Evolutionary conservation across 1,140 invertebrate genomes (phyloP).

Genomic region (Thrips palmi): DNA sequence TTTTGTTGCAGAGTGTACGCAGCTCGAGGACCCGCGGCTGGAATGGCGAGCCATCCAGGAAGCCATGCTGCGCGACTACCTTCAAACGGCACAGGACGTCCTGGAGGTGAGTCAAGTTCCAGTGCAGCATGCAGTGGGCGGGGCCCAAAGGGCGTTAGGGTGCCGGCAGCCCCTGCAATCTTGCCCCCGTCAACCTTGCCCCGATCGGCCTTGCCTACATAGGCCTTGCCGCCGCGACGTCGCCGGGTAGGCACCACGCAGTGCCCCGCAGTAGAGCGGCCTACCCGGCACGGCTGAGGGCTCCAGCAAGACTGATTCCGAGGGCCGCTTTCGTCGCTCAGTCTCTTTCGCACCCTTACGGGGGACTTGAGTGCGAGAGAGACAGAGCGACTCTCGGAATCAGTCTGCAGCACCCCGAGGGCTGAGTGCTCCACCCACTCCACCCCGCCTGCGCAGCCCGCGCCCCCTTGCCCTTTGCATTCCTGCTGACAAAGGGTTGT

Average conservation of each 20-base stretch:
- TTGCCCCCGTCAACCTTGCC: slow-evolving; percentile 3
- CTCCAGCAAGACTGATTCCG: slow-evolving; percentile 16
- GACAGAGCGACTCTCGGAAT: no score
- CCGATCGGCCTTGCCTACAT: background rate
- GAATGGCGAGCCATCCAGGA: slow-evolving; percentile 94
- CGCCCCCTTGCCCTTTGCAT: no score
- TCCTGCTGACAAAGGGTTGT: no score
- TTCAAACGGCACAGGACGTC: slow-evolving; percentile 85
- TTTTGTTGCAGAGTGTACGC: slow-evolving; percentile 63
- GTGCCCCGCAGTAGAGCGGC: slow-evolving; percentile 26
- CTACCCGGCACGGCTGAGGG: slow-evolving; percentile 23
- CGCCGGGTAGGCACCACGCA: slow-evolving; percentile 24
- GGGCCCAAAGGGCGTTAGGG: slow-evolving; percentile 25
- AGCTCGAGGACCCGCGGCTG: slow-evolving; percentile 84
- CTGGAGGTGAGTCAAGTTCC: slow-evolving; percentile 49
- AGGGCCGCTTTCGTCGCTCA: no score
- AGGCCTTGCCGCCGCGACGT: slow-evolving; percentile 19
- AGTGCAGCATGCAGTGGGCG: slow-evolving; percentile 16
- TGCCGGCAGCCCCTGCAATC: slow-evolving; percentile 25
- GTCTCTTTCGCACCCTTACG: no score
- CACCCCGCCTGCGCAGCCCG: no score
- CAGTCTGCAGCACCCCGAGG: no score
- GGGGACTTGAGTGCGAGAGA: slow-evolving; percentile 20
- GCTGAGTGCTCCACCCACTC: no score
- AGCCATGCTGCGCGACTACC: slow-evolving; percentile 87